phyloP scores from a whole-genome alignment of 1,140 invertebrate species.

The Eurosta solidaginis region DNA sequence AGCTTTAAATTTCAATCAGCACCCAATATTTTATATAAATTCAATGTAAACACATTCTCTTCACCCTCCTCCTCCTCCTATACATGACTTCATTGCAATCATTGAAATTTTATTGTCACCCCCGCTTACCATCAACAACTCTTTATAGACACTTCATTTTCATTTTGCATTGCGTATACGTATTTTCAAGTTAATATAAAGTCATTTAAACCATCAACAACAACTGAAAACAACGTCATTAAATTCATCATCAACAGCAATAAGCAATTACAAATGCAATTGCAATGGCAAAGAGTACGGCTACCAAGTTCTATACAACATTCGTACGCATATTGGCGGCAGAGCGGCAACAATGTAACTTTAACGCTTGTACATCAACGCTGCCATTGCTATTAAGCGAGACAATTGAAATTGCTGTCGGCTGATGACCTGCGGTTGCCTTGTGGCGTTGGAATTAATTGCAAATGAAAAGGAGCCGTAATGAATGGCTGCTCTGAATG shows the following conservation, averaged over 20 bases:
- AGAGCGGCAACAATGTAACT: neutral
- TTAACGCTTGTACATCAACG: conserved; percentile 10
- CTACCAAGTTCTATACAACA: too few relatives aligned
- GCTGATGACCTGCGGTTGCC: conserved; percentile 12
- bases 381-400: conserved; percentile 9
- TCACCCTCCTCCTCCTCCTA: neutral
- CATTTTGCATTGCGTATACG: neutral
- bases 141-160: conserved; percentile 3
- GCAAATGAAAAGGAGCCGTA: conserved; percentile 24
- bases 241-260: neutral
- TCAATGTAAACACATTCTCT: too few relatives aligned
- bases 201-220: neutral
- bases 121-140: neutral
- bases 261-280: conserved; percentile 11
- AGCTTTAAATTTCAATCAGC: too few relatives aligned
- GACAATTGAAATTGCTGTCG: neutral
- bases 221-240: neutral
- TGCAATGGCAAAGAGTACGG: neutral
- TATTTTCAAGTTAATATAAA: neutral
- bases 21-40: too few relatives aligned
- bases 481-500: neutral
- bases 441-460: conserved; percentile 16
- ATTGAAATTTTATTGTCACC: neutral
- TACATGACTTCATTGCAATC: neutral
- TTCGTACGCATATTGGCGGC: neutral